A percentile compares a stretch with the other conserved stretches of the same genome.
phyloP scores from a whole-genome alignment of 2,888 invertebrate genomes.

The Euclidia mi region DNA sequence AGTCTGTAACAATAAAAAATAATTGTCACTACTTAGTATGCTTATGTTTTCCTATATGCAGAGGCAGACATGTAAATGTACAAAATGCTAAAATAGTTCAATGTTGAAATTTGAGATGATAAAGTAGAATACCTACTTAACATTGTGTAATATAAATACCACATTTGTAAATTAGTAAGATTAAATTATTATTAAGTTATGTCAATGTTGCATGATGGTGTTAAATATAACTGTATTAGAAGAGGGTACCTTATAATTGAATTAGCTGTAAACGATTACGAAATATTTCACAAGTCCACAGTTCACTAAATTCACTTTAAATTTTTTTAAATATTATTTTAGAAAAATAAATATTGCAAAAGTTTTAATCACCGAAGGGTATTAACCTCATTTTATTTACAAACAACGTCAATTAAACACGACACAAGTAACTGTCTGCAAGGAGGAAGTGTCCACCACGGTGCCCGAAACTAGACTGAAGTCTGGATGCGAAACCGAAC shows the following conservation, averaged over 20 bases:
- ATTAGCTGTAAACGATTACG: conserved; percentile 1
- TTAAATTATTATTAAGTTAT: too few relatives aligned
- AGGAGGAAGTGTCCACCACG: conserved; percentile 77
- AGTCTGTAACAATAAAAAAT: conserved; percentile 85
- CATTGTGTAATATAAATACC: too few relatives aligned
- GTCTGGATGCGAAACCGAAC: conserved; percentile 81
- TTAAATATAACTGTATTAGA: neutral
- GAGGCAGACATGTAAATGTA: too few relatives aligned
- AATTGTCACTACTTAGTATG: conserved; percentile 16
- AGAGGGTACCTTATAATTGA: conserved; percentile 11
- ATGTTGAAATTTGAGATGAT: too few relatives aligned
- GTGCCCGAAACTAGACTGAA: conserved; percentile 85
- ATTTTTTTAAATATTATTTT: conserved; percentile 23
- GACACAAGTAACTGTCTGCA: conserved; percentile 35
- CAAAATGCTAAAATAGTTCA: too few relatives aligned
- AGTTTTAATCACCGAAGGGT: conserved; percentile 46
- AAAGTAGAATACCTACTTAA: too few relatives aligned
- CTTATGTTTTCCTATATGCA: neutral
- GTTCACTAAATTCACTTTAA: conserved; percentile 29
- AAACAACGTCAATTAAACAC: conserved; percentile 69
- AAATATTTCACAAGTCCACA: conserved; percentile 34
- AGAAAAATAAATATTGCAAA: conserved; percentile 18
- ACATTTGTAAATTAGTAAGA: too few relatives aligned
- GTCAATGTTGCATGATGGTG: neutral
- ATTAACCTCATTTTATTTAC: conserved; percentile 79